Evolutionary conservation across 1,140 invertebrate genomes (phyloP).

Genomic region (Drosophila mayri): DNA sequence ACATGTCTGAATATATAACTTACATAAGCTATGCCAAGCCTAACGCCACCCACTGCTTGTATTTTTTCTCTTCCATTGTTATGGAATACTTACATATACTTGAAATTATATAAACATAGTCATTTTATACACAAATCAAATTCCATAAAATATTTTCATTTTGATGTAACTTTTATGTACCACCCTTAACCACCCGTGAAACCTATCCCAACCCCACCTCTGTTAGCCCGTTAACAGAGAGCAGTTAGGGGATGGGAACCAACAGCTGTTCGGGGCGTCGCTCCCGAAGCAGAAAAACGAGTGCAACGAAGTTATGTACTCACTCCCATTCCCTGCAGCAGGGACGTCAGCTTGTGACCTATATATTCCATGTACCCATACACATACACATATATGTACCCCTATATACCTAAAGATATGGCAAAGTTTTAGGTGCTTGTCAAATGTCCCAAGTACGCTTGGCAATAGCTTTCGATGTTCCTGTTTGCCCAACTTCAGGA

Average conservation of each 20-base stretch:
- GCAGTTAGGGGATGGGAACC: constrained; percentile 30
- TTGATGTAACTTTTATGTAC: neutral
- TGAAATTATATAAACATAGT: neutral
- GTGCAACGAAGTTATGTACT: constrained; percentile 58
- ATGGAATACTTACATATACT: neutral
- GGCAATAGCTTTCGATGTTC: constrained; percentile 48
- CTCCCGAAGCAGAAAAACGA: constrained; percentile 69
- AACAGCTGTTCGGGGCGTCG: constrained; percentile 62
- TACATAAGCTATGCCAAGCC: neutral
- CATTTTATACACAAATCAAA: neutral
- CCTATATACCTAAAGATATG: constrained; percentile 14
- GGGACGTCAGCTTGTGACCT: constrained; percentile 69
- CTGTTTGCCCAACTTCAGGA: constrained; percentile 25
- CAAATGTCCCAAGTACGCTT: constrained; percentile 15
- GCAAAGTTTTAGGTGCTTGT: constrained; percentile 17
- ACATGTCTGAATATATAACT: neutral
- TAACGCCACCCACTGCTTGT: too few relatives aligned
- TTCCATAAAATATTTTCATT: neutral
- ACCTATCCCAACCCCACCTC: constrained; percentile 33
- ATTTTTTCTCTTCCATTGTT: too few relatives aligned
- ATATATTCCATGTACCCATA: constrained; percentile 42
- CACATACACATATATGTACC: neutral
- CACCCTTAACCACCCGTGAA: neutral
- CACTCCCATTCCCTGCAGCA: constrained; percentile 26
- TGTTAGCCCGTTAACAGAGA: constrained; percentile 32